Base-by-base conservation (phyloP, 2,797 vertebrate genomes). In the Prionace glauca region DNA sequence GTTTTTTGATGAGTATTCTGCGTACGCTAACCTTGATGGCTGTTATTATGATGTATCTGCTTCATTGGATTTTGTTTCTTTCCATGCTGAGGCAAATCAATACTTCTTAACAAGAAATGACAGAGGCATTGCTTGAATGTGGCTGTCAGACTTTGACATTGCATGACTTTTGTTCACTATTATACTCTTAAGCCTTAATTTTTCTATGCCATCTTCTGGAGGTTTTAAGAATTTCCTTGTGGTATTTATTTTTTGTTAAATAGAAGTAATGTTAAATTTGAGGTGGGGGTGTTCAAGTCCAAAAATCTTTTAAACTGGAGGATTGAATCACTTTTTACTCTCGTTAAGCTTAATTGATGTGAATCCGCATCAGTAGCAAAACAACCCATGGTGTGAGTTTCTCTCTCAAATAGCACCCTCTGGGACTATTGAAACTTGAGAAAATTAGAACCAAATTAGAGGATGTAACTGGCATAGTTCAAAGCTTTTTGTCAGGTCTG, bases 21-120 rank as follows among this genome's bases (percentile, higher is more conserved):
- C 98, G 98, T 98, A 98, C 97, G 98, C 98, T 99, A 99, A 99
- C 99, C 99, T 99, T 99, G 98, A 98, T 98, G 98, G 98, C 98
- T 97, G 96, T 98, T 98, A 97, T 98, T 97, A 96, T 96, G 97
- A 97, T 97, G 29, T 97, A 98, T 98, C 98, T 98, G 96, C 98
- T 99, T 98, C 98, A 97, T 98, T 98, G 98, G 98, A 98, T 98
- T 98, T 97, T 97, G 97, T 98, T 98, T 50, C 97, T 98, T 98
- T 97, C 97, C 96, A 96, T 97, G 97, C 97, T 97, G 97, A 97
- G 97, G 98, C 98, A 98, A 99, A 99, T 99, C 98, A 99, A 99
- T 99, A 99, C 97, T 97, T 95, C 97, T 97, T 95, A 97, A 98
- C 97, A 95, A 96, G 97, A 97, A 97, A 98, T 98, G 98, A 98